These are phyloP conservation scores for Zosterops pallidus DNA, from an alignment of 2,113 vertebrate genomes.

Conservation along the genomic window DNA sequence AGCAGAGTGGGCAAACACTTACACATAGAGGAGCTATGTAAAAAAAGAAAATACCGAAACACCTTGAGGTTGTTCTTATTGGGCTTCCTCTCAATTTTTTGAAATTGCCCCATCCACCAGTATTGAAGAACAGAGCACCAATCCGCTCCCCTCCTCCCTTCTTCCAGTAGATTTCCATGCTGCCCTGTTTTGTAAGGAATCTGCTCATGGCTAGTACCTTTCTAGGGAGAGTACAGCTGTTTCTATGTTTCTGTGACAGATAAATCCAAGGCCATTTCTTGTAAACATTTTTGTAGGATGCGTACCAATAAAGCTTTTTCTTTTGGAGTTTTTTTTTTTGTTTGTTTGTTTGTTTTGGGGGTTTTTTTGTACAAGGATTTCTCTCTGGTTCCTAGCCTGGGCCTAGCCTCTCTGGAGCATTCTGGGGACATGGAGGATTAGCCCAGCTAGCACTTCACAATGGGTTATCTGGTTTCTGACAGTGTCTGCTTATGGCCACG, in stretches of 20 bases:
- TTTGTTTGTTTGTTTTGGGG: no score
- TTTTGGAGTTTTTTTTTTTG: background rate
- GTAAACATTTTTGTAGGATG: slow-evolving; percentile 31
- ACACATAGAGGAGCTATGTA: background rate
- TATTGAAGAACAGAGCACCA: background rate
- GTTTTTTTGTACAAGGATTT: slow-evolving; percentile 32
- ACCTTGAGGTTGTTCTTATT: background rate
- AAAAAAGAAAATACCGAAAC: background rate
- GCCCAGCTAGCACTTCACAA: slow-evolving; percentile 25
- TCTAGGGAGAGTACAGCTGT: slow-evolving; percentile 3
- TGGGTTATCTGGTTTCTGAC: slow-evolving; percentile 44
- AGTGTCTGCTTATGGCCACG: slow-evolving; percentile 6
- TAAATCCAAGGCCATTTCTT: slow-evolving; percentile 56
- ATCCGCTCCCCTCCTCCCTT: background rate
- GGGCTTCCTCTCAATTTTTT: background rate
- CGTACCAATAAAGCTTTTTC: slow-evolving; percentile 69
- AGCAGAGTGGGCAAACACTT: background rate
- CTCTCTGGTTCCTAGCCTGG: background rate
- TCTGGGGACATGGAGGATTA: background rate
- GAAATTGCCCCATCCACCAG: background rate
- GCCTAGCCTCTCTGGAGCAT: background rate
- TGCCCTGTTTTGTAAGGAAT: background rate
- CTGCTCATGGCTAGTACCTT: background rate
- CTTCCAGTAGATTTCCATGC: background rate
- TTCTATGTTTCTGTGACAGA: slow-evolving; percentile 5